A percentile compares a stretch with the other conserved stretches of the same genome.
Evolutionary conservation across 2,113 vertebrate species (phyloP).

Genomic region (Tragelaphus imberbis): DNA sequence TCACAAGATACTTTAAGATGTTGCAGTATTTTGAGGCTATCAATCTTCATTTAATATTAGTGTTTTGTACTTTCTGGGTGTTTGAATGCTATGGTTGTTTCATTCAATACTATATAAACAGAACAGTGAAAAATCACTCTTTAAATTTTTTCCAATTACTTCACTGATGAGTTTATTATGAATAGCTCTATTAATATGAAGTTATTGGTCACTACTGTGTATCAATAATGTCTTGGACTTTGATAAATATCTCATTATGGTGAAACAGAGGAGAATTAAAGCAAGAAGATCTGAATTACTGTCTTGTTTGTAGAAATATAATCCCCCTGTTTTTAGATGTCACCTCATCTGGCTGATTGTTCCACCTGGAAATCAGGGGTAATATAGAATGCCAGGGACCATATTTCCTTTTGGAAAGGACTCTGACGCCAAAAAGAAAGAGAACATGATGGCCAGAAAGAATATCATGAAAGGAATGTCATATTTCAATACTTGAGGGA

Average conservation of each 20-base stretch:
- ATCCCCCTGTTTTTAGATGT: not conserved
- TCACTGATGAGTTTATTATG: not conserved
- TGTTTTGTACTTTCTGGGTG: not conserved
- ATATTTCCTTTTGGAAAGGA: not conserved
- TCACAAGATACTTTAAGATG: not conserved
- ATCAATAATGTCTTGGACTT: conserved; percentile 21
- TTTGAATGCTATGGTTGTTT: conserved; percentile 36
- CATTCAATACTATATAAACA: conserved; percentile 18
- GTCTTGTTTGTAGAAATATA: conserved; percentile 18
- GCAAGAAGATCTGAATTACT: not conserved
- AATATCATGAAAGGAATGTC: not conserved
- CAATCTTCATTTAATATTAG: conserved; percentile 27
- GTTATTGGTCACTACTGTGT: not conserved
- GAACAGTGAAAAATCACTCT: not conserved
- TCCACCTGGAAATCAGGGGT: not conserved
- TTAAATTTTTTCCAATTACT: not conserved
- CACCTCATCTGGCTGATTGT: not conserved
- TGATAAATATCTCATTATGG: conserved; percentile 7
- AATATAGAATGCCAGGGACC: not conserved
- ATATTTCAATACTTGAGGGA: not conserved
- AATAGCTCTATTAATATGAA: not conserved
- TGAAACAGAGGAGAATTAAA: conserved; percentile 37
- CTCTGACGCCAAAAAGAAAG: not conserved
- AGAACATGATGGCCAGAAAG: not conserved
- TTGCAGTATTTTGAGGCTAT: not conserved